A percentile compares a stretch with the other conserved stretches of the same genome.
Evolutionary conservation across 2,113 vertebrate species (phyloP).

Genomic region (Chloropsis hardwickii): DNA sequence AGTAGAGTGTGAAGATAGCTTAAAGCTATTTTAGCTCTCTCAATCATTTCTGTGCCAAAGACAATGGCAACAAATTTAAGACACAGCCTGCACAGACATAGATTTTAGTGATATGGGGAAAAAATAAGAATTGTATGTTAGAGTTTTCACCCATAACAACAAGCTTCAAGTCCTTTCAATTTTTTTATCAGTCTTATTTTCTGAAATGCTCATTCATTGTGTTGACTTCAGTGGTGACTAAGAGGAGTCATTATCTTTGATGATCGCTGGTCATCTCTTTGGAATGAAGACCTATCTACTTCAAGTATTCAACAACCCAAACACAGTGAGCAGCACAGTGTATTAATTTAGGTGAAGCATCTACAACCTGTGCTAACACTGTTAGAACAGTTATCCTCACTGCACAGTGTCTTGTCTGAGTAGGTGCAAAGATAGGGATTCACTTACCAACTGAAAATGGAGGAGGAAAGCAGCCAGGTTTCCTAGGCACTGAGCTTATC

Average conservation of each 20-base stretch:
- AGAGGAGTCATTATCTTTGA: neutral
- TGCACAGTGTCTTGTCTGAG: neutral
- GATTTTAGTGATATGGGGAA: neutral
- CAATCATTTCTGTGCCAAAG: neutral
- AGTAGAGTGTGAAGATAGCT: neutral
- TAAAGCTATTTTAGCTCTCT: neutral
- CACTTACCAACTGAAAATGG: neutral
- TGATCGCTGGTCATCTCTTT: neutral
- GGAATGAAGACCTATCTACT: neutral
- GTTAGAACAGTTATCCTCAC: neutral
- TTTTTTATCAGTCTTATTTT: neutral
- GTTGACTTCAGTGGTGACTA: neutral
- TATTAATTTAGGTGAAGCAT: neutral
- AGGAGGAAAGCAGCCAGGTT: neutral
- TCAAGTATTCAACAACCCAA: neutral
- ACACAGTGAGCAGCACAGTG: neutral
- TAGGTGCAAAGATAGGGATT: neutral
- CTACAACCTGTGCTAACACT: neutral
- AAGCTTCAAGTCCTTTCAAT: neutral
- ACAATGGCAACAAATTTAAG: neutral
- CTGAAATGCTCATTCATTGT: neutral
- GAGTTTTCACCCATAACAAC: neutral
- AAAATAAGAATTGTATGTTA: neutral
- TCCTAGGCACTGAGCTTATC: neutral
- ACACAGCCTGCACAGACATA: neutral